A percentile compares a stretch with the other conserved stretches of the same genome.
Evolutionary conservation across 2,888 invertebrate species (phyloP).

Genomic region (Opisthograptis luteolata): DNA sequence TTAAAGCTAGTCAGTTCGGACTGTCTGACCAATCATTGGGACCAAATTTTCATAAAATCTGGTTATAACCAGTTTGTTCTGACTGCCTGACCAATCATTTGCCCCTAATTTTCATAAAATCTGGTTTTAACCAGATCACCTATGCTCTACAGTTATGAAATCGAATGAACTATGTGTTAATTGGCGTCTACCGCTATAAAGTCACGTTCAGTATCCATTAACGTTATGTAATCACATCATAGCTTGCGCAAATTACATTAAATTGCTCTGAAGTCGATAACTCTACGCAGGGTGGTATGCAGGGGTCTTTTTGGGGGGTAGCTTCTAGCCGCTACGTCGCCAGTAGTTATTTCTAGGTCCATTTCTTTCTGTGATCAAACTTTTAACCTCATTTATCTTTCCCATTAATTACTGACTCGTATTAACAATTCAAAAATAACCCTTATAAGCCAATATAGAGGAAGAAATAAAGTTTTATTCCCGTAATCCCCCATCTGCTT

Average conservation of each 20-base stretch:
- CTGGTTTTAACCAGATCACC: slow-evolving; percentile 1
- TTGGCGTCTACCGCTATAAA: not conserved
- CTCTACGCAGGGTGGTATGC: not conserved
- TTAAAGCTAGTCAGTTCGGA: slow-evolving; percentile 12
- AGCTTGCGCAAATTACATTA: slow-evolving; percentile 12
- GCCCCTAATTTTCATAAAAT: not conserved
- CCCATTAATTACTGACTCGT: too few species aligned
- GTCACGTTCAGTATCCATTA: slow-evolving; percentile 13
- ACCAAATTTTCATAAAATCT: not conserved
- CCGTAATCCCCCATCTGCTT: too few species aligned
- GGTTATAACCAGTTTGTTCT: slow-evolving; percentile 4
- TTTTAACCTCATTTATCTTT: too few species aligned
- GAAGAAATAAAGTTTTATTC: too few species aligned
- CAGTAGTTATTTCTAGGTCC: too few species aligned
- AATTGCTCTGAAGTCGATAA: slow-evolving; percentile 7
- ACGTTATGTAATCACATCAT: slow-evolving; percentile 19
- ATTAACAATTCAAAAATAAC: too few species aligned
- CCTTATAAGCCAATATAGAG: too few species aligned
- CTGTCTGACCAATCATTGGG: not conserved
- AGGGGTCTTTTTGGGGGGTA: not conserved
- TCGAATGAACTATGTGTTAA: slow-evolving; percentile 15
- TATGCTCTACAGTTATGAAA: slow-evolving; percentile 10
- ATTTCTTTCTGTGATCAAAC: too few species aligned
- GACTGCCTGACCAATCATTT: not conserved
- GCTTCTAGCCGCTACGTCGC: too few species aligned